Conservation (phyloP, 2,797 vertebrate species). For the Paguma larvata region DNA sequence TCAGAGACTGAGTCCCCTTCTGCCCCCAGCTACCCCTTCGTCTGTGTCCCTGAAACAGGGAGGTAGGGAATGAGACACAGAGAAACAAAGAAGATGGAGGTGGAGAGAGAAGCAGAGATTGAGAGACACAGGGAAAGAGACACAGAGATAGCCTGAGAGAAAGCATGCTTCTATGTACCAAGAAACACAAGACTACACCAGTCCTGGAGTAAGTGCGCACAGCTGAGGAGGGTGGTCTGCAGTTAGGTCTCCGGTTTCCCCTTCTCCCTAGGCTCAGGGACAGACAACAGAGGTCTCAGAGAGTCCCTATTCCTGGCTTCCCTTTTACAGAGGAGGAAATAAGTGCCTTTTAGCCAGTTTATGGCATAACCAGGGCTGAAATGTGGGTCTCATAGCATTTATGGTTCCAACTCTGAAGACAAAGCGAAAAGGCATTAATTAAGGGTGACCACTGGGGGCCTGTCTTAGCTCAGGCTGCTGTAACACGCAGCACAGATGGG, state of each 20-base stretch:
- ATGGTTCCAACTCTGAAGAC: not conserved
- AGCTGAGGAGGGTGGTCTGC: not conserved
- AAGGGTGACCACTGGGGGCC: not conserved
- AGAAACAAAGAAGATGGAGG: not conserved
- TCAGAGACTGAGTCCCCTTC: not conserved
- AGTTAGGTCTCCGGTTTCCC: not conserved
- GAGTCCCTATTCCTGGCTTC: not conserved
- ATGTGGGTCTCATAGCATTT: not conserved
- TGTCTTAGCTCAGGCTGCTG: no score
- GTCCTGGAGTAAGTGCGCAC: no score
- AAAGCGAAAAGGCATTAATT: not conserved
- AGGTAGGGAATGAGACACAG: not conserved
- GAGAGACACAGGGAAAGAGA: not conserved
- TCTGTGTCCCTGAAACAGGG: not conserved
- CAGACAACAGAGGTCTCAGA: not conserved
- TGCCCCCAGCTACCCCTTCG: not conserved
- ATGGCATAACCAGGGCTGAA: not conserved
- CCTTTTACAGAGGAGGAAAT: not conserved
- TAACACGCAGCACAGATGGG: no score
- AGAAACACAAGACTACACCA: not conserved
- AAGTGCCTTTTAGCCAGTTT: not conserved
- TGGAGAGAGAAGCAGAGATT: not conserved
- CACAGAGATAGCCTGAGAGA: not conserved
- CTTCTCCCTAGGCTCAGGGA: not conserved
- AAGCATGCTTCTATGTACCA: fast-evolving